Evolutionary conservation across 2,888 invertebrate genomes (phyloP).

Genomic region (Phortica okadai): DNA sequence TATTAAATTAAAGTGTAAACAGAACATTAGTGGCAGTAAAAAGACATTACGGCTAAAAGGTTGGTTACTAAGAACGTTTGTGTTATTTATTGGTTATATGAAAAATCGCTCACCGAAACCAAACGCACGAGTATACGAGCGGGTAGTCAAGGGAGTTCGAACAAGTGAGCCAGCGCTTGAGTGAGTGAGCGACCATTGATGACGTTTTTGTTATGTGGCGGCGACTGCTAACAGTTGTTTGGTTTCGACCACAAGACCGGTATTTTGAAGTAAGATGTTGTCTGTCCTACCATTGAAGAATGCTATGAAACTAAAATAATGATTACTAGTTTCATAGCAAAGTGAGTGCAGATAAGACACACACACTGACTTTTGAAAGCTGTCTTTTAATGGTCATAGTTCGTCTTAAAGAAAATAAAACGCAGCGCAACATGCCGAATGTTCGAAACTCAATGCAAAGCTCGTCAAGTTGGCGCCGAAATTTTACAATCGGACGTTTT

Average conservation of each 20-base stretch:
- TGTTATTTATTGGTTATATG: conserved; percentile 17
- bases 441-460: no score
- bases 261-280: conserved; percentile 11
- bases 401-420: no score
- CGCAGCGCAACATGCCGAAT: no score
- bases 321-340: conserved; percentile 15
- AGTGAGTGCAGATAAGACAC: neutral
- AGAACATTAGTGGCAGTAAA: neutral
- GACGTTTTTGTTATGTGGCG: conserved; percentile 13
- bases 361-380: neutral
- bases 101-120: conserved; percentile 11
- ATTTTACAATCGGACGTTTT: no score
- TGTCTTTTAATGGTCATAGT: no score
- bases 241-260: conserved; percentile 33
- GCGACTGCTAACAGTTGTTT: conserved; percentile 28
- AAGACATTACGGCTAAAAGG: neutral
- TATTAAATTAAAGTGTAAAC: neutral
- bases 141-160: neutral
- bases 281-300: conserved; percentile 6
- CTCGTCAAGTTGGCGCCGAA: no score
- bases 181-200: conserved; percentile 1
- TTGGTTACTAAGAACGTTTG: conserved; percentile 6
- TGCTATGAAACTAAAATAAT: conserved; percentile 4
- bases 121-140: neutral
- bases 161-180: neutral